A percentile compares a stretch with the other conserved stretches of the same genome.
Evolutionary conservation across 2,113 vertebrate species (phyloP).

Genomic region (Thunnus maccoyii): DNA sequence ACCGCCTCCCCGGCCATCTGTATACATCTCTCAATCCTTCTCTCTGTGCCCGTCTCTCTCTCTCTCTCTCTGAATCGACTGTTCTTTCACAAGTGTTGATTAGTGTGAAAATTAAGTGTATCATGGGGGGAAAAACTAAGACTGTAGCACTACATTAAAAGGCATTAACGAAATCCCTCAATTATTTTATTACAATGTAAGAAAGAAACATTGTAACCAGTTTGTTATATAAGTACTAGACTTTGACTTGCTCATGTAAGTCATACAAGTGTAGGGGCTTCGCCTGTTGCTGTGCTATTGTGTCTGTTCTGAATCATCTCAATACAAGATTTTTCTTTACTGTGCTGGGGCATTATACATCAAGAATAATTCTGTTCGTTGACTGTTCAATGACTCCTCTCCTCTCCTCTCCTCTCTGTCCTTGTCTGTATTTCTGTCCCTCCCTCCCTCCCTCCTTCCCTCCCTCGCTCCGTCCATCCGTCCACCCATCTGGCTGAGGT

Average conservation of each 20-base stretch:
- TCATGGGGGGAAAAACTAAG: constrained; percentile 37
- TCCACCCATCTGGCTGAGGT: constrained; percentile 86
- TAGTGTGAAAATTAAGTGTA: constrained; percentile 67
- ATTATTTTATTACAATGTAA: constrained; percentile 43
- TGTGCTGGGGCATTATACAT: constrained; percentile 3
- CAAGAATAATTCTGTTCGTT: constrained; percentile 40
- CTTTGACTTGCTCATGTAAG: constrained; percentile 18
- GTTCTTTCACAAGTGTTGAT: constrained; percentile 73
- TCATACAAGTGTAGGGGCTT: constrained; percentile 11
- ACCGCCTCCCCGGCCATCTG: constrained; percentile 72
- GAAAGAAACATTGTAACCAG: constrained; percentile 35
- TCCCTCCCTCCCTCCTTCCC: background rate
- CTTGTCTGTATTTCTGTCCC: constrained; percentile 61
- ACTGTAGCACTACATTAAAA: constrained; percentile 35
- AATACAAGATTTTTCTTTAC: constrained; percentile 24
- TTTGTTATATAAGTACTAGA: constrained; percentile 7
- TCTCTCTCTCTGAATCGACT: constrained; percentile 11
- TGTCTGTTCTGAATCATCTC: constrained; percentile 30
- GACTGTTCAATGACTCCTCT: constrained; percentile 38
- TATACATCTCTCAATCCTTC: constrained; percentile 56
- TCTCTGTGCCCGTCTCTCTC: constrained; percentile 49
- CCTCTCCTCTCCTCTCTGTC: constrained; percentile 36
- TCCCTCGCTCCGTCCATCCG: constrained; percentile 64
- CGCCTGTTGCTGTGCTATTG: constrained; percentile 37
- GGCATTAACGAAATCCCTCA: constrained; percentile 38